A percentile compares a stretch with the other conserved stretches of the same genome.
phyloP scores from a whole-genome alignment of 2,797 vertebrate species.

The Thripadectes ignobilis region DNA sequence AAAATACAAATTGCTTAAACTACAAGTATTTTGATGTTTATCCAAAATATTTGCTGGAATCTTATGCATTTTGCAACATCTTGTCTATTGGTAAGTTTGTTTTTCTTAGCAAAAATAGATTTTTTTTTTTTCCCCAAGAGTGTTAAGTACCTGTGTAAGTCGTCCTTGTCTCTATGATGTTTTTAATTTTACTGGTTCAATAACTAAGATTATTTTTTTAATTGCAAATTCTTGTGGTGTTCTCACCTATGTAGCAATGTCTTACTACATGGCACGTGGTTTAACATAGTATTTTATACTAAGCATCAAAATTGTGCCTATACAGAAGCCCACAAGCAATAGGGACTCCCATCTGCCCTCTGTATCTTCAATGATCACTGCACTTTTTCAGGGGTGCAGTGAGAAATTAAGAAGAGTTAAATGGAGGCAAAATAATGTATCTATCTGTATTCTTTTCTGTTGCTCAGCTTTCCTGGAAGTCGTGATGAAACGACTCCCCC shows the following conservation, averaged over 20 bases:
- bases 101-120: background rate
- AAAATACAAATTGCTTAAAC: background rate
- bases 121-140: background rate
- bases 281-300: background rate
- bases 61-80: background rate
- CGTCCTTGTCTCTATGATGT: background rate
- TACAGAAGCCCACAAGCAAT: fast-evolving
- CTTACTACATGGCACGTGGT: background rate
- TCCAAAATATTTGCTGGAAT: background rate
- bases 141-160: background rate
- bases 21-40: background rate
- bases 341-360: too few relatives aligned
- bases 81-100: background rate
- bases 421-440: background rate
- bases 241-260: background rate
- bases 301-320: background rate
- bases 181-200: background rate
- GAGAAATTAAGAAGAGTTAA: background rate
- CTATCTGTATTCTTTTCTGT: background rate
- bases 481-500: fast-evolving
- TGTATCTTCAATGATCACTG: background rate
- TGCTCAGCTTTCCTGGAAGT: background rate
- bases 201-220: background rate
- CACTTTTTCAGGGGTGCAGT: background rate
- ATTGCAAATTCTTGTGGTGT: background rate